A percentile compares a stretch with the other conserved stretches of the same genome.
These are phyloP conservation scores for Lateolabrax maculatus DNA, from an alignment of 2,797 vertebrate genomes.

Conservation along the genomic window DNA sequence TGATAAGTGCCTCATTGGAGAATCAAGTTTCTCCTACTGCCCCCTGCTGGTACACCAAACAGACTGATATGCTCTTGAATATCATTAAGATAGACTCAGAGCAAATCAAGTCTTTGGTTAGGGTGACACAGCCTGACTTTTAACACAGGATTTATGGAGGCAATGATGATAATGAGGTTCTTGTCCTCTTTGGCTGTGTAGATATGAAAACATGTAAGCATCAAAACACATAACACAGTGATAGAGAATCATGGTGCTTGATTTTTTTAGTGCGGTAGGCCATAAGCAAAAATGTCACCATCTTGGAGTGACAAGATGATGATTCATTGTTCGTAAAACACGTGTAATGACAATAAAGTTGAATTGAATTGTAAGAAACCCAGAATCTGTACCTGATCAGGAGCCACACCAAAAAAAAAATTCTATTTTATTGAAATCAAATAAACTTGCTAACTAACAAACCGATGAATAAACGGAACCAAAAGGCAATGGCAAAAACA, in stretches of 20 bases:
- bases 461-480: background rate
- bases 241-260: too few relatives aligned
- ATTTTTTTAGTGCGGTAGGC: background rate
- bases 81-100: background rate
- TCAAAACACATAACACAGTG: background rate
- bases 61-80: background rate
- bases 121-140: background rate
- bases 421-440: background rate
- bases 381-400: background rate
- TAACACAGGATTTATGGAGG: background rate
- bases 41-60: conserved; percentile 68
- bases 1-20: conserved; percentile 23
- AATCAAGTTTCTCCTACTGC: conserved; percentile 37
- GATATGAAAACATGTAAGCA: background rate
- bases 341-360: background rate
- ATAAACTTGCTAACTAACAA: too few relatives aligned
- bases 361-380: background rate
- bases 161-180: background rate
- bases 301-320: background rate
- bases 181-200: background rate
- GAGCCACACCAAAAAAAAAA: background rate
- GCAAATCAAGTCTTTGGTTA: background rate
- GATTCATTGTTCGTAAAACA: background rate
- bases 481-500: background rate
- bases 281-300: background rate